A percentile compares a stretch with the other conserved stretches of the same genome.
Conservation (phyloP, 2,113 vertebrate genomes). For the Solea solea region DNA sequence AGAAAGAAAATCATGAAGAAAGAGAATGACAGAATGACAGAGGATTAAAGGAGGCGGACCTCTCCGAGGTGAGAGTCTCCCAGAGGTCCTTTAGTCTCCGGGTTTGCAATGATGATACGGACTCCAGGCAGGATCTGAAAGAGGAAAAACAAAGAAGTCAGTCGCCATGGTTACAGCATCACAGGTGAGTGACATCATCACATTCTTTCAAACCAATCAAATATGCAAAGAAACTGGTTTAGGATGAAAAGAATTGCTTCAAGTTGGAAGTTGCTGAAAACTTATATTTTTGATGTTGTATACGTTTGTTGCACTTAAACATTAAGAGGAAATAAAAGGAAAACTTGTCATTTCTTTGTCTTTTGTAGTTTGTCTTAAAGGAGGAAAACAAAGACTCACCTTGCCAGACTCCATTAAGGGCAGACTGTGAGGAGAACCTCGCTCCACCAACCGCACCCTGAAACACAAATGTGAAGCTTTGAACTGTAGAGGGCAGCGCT, state of each 20-base stretch:
- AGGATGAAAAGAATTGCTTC: too few relatives aligned
- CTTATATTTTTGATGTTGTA: too few relatives aligned
- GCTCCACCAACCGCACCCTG: slow-evolving; percentile 82
- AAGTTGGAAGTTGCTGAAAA: too few relatives aligned
- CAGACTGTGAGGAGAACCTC: slow-evolving; percentile 83
- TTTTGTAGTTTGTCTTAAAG: neutral
- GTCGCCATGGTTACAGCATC: slow-evolving; percentile 35
- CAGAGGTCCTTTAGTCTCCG: slow-evolving; percentile 96
- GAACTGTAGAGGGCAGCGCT: too few relatives aligned
- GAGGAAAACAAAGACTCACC: slow-evolving; percentile 56
- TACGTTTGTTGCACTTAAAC: too few relatives aligned
- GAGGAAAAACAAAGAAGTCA: neutral
- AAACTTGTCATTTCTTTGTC: too few relatives aligned
- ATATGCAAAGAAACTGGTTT: too few relatives aligned
- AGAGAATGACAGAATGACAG: neutral
- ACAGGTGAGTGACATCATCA: neutral
- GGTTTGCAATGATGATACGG: slow-evolving; percentile 98
- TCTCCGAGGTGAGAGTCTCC: slow-evolving; percentile 98
- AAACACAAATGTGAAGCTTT: neutral
- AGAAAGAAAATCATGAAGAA: neutral
- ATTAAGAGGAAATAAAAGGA: too few relatives aligned
- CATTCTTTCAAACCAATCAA: too few relatives aligned
- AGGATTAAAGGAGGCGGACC: slow-evolving; percentile 70
- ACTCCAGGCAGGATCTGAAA: slow-evolving; percentile 94
- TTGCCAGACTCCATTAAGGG: slow-evolving; percentile 84